Conservation (phyloP, 2,888 invertebrate genomes). For the Agrotis segetum region DNA sequence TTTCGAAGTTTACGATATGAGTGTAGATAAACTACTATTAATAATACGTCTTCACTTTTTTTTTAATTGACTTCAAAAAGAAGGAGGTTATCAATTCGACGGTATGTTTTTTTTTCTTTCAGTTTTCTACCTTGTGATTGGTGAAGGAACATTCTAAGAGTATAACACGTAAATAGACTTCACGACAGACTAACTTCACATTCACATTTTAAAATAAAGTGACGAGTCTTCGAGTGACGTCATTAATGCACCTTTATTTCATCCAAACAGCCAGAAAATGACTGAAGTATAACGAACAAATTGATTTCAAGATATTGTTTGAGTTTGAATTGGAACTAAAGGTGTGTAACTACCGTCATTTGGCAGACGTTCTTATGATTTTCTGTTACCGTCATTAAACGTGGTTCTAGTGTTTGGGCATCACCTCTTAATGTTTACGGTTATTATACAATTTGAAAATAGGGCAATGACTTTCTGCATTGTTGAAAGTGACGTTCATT, state of each 20-base stretch:
- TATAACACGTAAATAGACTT: not conserved
- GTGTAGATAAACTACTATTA: too few species aligned
- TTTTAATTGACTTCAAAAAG: too few species aligned
- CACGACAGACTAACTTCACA: not conserved
- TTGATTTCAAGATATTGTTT: conserved; percentile 33
- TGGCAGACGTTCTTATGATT: conserved; percentile 22
- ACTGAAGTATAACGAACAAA: conserved; percentile 20
- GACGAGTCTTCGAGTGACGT: not conserved
- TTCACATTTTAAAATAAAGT: too few species aligned
- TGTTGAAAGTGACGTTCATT: not conserved
- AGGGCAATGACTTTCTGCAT: not conserved
- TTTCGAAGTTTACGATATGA: too few species aligned
- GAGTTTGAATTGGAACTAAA: conserved; percentile 33
- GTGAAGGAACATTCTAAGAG: not conserved
- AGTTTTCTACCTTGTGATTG: not conserved
- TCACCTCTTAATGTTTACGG: conserved; percentile 24
- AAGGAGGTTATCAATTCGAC: too few species aligned
- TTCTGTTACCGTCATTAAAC: conserved; percentile 28
- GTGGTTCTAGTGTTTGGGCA: conserved; percentile 2
- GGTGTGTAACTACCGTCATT: conserved; percentile 26
- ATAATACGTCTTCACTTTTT: too few species aligned
- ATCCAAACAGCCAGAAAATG: conserved; percentile 3
- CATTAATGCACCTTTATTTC: conserved; percentile 18
- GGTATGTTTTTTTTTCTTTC: not conserved
- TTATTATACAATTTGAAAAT: conserved; percentile 15